Conservation (phyloP, 2,888 invertebrate species). For the Melinaea menophilus region DNA sequence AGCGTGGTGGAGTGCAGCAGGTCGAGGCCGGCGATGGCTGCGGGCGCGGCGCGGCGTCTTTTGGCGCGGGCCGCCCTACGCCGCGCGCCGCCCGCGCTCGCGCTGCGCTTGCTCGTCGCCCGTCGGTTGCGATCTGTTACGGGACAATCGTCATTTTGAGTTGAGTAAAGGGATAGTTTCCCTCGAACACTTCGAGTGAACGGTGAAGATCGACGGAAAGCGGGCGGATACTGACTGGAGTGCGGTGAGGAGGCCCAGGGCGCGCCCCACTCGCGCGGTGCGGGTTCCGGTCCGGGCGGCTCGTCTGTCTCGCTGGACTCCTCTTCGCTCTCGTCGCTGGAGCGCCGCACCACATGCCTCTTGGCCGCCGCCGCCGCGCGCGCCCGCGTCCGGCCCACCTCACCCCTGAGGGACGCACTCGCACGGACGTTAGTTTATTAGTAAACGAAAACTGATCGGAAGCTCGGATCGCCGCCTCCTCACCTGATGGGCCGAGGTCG, state of each 20-base stretch:
- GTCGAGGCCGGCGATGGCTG: conserved; percentile 89
- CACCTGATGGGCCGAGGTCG: conserved; percentile 58
- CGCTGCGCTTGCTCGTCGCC: conserved; percentile 64
- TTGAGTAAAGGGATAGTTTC: too few relatives aligned
- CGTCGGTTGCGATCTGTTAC: conserved; percentile 62
- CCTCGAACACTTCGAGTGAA: too few relatives aligned
- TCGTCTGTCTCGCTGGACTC: conserved; percentile 72
- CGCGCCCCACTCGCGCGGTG: conserved; percentile 75
- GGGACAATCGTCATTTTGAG: neutral
- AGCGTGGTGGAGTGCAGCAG: conserved; percentile 92
- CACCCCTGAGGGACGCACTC: conserved; percentile 36
- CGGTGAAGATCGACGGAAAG: too few relatives aligned
- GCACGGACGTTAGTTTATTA: neutral
- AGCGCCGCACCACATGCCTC: conserved; percentile 63
- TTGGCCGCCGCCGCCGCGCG: conserved; percentile 55
- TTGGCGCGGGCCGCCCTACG: conserved; percentile 58
- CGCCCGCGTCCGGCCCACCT: conserved; percentile 59
- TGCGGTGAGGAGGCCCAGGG: conserved; percentile 74
- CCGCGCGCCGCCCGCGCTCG: conserved; percentile 69
- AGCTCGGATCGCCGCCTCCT: too few relatives aligned
- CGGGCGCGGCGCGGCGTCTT: conserved; percentile 72
- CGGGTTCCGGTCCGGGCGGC: conserved; percentile 68
- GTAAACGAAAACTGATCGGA: neutral
- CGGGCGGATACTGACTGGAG: conserved; percentile 51
- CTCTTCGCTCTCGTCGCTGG: conserved; percentile 72